Percentiles rank a stretch among this genome's conserved stretches.
phyloP scores from a whole-genome alignment of 1,140 invertebrate species.

The Aradophagus sp. region DNA sequence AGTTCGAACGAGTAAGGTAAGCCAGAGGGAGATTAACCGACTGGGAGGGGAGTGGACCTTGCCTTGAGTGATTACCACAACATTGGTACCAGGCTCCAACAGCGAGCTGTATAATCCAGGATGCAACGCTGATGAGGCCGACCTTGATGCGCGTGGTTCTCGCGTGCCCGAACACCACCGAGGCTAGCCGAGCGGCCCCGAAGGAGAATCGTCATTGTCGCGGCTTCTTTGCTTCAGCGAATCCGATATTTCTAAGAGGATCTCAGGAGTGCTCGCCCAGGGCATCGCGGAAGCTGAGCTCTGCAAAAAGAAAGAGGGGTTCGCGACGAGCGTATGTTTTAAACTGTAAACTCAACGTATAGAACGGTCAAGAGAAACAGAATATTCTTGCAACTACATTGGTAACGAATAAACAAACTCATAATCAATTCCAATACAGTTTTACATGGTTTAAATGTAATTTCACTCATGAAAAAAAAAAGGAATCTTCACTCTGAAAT shows the following conservation, averaged over 20 bases:
- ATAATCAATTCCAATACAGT: too few relatives aligned
- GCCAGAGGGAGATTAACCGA: background rate
- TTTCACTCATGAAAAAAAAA: too few relatives aligned
- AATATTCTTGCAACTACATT: too few relatives aligned
- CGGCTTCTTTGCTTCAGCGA: constrained; percentile 26
- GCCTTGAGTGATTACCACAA: constrained; percentile 47
- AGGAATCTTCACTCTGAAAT: too few relatives aligned
- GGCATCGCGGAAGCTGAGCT: constrained; percentile 67
- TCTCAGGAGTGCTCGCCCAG: constrained; percentile 55
- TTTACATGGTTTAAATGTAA: too few relatives aligned
- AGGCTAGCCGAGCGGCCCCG: constrained; percentile 60
- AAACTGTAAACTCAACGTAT: too few relatives aligned
- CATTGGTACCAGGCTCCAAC: constrained; percentile 41
- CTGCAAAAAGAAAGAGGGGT: constrained; percentile 5
- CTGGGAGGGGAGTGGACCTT: constrained; percentile 2
- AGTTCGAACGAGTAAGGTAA: constrained; percentile 10
- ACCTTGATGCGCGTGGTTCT: constrained; percentile 76
- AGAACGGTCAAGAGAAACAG: too few relatives aligned
- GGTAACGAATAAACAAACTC: too few relatives aligned
- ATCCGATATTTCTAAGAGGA: constrained; percentile 42
- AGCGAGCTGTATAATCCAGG: constrained; percentile 43
- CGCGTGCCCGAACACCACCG: constrained; percentile 73
- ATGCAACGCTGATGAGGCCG: constrained; percentile 71
- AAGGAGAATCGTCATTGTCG: constrained; percentile 48
- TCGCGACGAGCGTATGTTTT: constrained; percentile 15